phyloP scores from a whole-genome alignment of 1,140 invertebrate species.

The Drosophila mojavensis region DNA sequence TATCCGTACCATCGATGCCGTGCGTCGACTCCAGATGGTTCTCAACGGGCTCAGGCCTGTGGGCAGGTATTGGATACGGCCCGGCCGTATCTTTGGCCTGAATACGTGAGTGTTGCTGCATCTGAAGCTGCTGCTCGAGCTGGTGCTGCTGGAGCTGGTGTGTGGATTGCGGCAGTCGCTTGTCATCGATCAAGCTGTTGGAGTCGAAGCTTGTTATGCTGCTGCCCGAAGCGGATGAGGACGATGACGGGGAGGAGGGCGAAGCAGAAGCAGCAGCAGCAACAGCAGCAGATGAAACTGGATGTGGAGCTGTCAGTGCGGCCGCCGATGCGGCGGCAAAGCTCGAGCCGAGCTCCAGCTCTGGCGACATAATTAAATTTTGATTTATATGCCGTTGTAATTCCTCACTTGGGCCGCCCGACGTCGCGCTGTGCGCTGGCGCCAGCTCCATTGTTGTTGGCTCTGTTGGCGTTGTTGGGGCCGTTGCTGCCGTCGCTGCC shows the following conservation, averaged over 20 bases:
- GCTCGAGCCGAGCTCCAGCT: conserved; percentile 28
- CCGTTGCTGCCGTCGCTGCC: conserved; percentile 12
- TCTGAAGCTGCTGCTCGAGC: conserved; percentile 20
- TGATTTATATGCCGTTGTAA: conserved; percentile 77
- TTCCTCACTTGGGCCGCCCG: conserved; percentile 44
- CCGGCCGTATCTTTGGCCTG: conserved; percentile 77
- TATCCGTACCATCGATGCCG: conserved; percentile 66
- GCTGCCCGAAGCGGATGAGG: conserved; percentile 45
- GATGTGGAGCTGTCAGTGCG: conserved; percentile 40
- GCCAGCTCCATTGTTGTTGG: conserved; percentile 22
- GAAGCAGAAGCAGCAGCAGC: neutral
- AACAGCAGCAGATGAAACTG: conserved; percentile 2
- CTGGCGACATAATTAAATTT: conserved; percentile 79
- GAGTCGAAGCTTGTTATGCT: conserved; percentile 81
- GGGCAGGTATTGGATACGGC: conserved; percentile 67
- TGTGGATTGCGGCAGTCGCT: conserved; percentile 51
- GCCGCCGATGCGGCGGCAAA: conserved; percentile 53
- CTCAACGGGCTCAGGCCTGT: conserved; percentile 60
- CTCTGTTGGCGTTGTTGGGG: conserved; percentile 14
- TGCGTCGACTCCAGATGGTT: conserved; percentile 65
- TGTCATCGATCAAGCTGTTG: conserved; percentile 77
- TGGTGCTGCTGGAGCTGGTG: conserved; percentile 38
- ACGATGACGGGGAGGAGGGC: neutral
- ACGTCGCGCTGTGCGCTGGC: conserved; percentile 27
- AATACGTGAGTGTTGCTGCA: conserved; percentile 58